phyloP scores from a whole-genome alignment of 1,140 invertebrate genomes.

The Vanessa atalanta region DNA sequence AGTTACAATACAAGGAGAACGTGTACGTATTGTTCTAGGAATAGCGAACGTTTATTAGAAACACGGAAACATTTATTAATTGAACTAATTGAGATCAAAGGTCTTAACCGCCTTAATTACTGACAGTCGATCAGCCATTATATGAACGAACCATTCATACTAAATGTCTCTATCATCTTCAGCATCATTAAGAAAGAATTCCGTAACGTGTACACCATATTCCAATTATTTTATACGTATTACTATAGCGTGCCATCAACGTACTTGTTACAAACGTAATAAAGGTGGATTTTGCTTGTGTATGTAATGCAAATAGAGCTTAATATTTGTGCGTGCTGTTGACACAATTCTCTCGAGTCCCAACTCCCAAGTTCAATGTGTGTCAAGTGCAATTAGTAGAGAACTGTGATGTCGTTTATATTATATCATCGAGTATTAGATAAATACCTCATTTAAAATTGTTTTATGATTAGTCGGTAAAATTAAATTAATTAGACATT shows the following conservation, averaged over 20 bases:
- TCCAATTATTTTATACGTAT: constrained; percentile 15
- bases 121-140: constrained; percentile 30
- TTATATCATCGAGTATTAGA: constrained; percentile 13
- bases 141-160: constrained; percentile 29
- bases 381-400: constrained; percentile 55
- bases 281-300: constrained; percentile 22
- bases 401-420: constrained; percentile 14
- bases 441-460: constrained; percentile 3
- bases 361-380: constrained; percentile 40
- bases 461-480: background rate
- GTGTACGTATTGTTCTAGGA: background rate
- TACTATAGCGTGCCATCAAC: constrained; percentile 10
- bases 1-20: too few relatives aligned
- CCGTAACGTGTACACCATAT: constrained; percentile 10
- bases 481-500: too few relatives aligned
- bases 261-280: background rate
- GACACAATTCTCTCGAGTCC: constrained; percentile 38
- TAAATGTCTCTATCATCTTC: constrained; percentile 40
- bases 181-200: constrained; percentile 50
- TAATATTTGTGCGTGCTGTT: constrained; percentile 10
- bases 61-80: constrained; percentile 19
- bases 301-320: background rate
- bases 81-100: constrained; percentile 27
- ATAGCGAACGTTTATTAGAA: background rate
- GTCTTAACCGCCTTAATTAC: constrained; percentile 36